These are phyloP conservation scores for Lasioglossum villosulum DNA, from an alignment of 2,888 invertebrate genomes.

Conservation along the genomic window DNA sequence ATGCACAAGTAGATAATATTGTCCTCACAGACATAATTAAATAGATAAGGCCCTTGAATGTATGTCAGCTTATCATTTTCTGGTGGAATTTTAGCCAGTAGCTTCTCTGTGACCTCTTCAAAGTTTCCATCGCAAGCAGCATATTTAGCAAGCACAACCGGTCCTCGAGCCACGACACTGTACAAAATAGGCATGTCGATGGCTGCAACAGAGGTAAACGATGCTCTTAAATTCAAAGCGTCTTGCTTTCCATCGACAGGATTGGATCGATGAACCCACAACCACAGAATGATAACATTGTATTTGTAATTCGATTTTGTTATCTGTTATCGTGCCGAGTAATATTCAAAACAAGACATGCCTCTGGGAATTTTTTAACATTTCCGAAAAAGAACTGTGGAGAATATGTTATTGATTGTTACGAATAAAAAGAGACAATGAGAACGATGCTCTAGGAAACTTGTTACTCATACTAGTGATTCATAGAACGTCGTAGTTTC, in stretches of 20 bases:
- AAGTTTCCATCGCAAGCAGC: slow-evolving; percentile 98
- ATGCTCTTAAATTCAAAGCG: neutral
- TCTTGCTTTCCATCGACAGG: neutral
- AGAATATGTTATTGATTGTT: neutral
- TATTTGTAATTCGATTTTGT: slow-evolving; percentile 23
- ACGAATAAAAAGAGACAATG: neutral
- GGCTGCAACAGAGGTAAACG: slow-evolving; percentile 52
- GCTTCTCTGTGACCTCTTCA: slow-evolving; percentile 96
- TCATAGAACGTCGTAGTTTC: slow-evolving; percentile 36
- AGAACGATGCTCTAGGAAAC: neutral
- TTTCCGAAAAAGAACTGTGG: neutral
- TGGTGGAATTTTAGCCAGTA: slow-evolving; percentile 94
- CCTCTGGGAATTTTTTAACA: neutral
- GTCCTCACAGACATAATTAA: slow-evolving; percentile 96
- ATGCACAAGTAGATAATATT: slow-evolving; percentile 96
- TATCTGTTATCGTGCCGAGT: slow-evolving; percentile 36
- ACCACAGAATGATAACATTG: slow-evolving; percentile 13
- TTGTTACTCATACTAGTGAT: neutral
- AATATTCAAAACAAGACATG: slow-evolving; percentile 17
- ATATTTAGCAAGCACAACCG: slow-evolving; percentile 94
- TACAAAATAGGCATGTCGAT: slow-evolving; percentile 94
- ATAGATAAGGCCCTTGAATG: slow-evolving; percentile 96
- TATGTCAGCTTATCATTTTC: slow-evolving; percentile 96
- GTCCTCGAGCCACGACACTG: slow-evolving; percentile 94
- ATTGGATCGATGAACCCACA: neutral